Conservation (phyloP, 2,888 invertebrate genomes). For the Priocnemis perturbator region DNA sequence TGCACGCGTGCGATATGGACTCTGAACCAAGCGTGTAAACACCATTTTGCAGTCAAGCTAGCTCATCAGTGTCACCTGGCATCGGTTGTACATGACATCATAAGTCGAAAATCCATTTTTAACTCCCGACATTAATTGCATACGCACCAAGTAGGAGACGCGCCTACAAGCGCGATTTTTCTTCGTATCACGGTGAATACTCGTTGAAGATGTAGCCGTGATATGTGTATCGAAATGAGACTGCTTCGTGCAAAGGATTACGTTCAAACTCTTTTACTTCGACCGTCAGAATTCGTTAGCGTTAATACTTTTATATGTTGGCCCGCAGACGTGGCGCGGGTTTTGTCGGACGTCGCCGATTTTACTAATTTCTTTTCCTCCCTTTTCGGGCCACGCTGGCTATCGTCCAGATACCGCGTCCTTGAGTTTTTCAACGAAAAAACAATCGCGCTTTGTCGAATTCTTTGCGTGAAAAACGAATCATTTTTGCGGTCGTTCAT, state of each 20-base stretch:
- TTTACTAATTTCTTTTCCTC: too few relatives aligned
- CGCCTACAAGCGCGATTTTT: too few relatives aligned
- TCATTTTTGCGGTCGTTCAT: too few relatives aligned
- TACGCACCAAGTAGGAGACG: not conserved
- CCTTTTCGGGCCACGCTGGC: too few relatives aligned
- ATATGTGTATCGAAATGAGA: too few relatives aligned
- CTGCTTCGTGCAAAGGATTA: too few relatives aligned
- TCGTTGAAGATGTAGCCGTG: not conserved
- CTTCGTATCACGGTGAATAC: not conserved
- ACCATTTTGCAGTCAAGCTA: conserved; percentile 57
- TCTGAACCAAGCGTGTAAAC: conserved; percentile 40
- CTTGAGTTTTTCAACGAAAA: too few relatives aligned
- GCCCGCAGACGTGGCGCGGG: conserved; percentile 17
- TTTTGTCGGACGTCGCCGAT: not conserved
- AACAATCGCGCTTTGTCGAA: too few relatives aligned
- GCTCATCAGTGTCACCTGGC: conserved; percentile 61
- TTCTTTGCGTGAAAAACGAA: too few relatives aligned
- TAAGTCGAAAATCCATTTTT: conserved; percentile 23
- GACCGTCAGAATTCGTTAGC: conserved; percentile 34
- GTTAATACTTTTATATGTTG: conserved; percentile 51
- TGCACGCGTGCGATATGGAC: conserved; percentile 26
- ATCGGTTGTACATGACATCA: conserved; percentile 36
- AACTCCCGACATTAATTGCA: conserved; percentile 33
- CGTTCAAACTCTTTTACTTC: conserved; percentile 31
- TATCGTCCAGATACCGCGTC: not conserved